Evolutionary conservation across 2,888 invertebrate genomes (phyloP).

Genomic region (Cremastinae sp.): DNA sequence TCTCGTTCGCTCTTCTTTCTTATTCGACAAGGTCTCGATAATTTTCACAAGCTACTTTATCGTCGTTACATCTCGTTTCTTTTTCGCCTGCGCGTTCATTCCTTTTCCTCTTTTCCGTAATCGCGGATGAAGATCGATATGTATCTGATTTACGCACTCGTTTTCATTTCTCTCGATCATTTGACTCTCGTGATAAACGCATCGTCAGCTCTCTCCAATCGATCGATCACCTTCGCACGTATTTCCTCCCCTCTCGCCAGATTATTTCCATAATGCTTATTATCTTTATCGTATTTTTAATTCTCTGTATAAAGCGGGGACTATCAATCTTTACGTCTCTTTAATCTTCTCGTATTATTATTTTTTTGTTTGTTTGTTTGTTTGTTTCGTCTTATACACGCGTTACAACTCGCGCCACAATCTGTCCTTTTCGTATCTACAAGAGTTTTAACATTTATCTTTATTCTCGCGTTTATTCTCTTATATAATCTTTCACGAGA

Average conservation of each 20-base stretch:
- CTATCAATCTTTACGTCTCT: conserved; percentile 32
- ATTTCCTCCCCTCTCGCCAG: background rate
- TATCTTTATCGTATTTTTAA: conserved; percentile 25
- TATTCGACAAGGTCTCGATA: too few species aligned
- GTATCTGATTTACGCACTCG: conserved; percentile 51
- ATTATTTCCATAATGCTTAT: conserved; percentile 7
- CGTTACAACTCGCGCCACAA: conserved; percentile 13
- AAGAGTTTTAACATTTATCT: conserved; percentile 26
- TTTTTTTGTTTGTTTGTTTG: background rate
- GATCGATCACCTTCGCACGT: conserved; percentile 35
- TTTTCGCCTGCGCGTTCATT: conserved; percentile 50
- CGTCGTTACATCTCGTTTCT: conserved; percentile 3
- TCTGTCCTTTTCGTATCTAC: conserved; percentile 26
- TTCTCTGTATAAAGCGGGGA: conserved; percentile 39
- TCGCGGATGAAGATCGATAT: conserved; percentile 49
- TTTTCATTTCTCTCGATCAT: conserved; percentile 48
- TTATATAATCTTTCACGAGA: conserved; percentile 26
- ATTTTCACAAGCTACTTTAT: too few species aligned
- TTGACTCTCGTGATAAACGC: conserved; percentile 51
- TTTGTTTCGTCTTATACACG: conserved; percentile 7
- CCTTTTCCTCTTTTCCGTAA: conserved; percentile 50
- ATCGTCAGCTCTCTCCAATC: conserved; percentile 17
- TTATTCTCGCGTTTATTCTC: conserved; percentile 25
- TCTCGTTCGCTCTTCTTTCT: background rate
- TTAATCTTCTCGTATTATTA: conserved; percentile 25